Evolutionary conservation across 1,140 invertebrate species (phyloP).

Genomic region (Magallana gigas): DNA sequence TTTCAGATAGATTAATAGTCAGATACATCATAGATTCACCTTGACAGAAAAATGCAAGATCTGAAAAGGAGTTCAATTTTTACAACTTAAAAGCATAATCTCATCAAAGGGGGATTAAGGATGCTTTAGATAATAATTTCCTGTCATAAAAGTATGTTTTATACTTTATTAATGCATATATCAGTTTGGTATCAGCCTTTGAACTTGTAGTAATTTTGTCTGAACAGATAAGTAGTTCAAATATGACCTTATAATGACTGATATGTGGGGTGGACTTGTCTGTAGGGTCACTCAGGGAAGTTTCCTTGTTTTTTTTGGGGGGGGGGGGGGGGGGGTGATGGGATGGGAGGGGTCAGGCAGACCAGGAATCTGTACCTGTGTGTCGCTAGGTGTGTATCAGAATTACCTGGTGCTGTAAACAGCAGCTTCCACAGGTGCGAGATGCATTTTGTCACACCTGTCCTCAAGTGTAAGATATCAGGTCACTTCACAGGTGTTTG

Average conservation of each 20-base stretch:
- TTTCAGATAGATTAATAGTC: neutral
- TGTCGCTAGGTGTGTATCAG: neutral
- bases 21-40: too few relatives aligned
- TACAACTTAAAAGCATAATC: neutral
- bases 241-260: slow-evolving; percentile 30
- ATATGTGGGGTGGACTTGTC: neutral
- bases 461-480: neutral
- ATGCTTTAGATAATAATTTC: slow-evolving; percentile 10
- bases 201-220: neutral
- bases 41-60: too few relatives aligned
- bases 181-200: neutral
- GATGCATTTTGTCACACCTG: slow-evolving; percentile 5
- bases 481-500: slow-evolving; percentile 2
- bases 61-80: neutral
- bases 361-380: neutral
- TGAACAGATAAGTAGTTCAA: slow-evolving; percentile 24
- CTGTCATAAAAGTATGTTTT: slow-evolving; percentile 27
- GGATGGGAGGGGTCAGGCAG: too few relatives aligned
- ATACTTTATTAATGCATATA: slow-evolving; percentile 1
- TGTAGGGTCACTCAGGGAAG: neutral
- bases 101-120: neutral
- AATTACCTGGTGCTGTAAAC: neutral
- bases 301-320: too few relatives aligned
- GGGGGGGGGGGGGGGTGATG: too few relatives aligned
- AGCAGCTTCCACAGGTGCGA: slow-evolving; percentile 9